Evolutionary conservation across 2,797 vertebrate genomes (phyloP), one percentile per base, ranked within the genome.

Genomic region (Necrosyrtes monachus): DNA sequence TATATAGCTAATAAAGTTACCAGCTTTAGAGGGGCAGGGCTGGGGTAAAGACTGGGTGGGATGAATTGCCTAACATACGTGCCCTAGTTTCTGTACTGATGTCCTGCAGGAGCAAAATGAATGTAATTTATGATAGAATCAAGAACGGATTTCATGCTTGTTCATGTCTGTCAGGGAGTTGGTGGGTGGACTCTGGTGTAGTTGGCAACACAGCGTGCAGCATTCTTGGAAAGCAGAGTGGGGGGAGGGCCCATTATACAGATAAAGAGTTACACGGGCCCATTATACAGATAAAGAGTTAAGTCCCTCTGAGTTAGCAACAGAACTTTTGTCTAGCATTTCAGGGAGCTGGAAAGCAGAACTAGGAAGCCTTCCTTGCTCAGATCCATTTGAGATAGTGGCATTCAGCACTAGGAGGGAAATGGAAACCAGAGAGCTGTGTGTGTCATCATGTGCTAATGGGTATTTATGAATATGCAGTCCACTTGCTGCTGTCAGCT

Each of bases 61-160:
- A 48, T 62, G 54, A 70, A 18, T 25, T 77, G 41, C 45, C 39
- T 46, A 11, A n/a, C 10, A 8, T 28, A 37, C 0, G 0, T 28
- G 28, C 43, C 31, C 37, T 60, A 12, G 50, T 85, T 62, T 80
- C 33, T 69, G 9, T 57, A 22, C 18, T 51, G 13, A 27, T 51
- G 28, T 41, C 30, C 35, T 57, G 13, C 37, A 9, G 35, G 33
- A 64, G 30, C 33, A 82, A 64, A 93, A 30, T 18, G 10, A 37
- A 67, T 56, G 11, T 35, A 16, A 41, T 20, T 86, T 70, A 4
- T 50, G 50, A 35, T 7, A n/a, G 33, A 64, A 31, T 51, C 18
- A 43, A 51, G 70, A 54, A 57, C 37, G 33, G 24, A 24, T 64
- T 63, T 62, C 17, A 41, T 2, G 4, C 10, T 11, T 19, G 14